These are phyloP conservation scores for Cerastis rubricosa DNA, from an alignment of 2,888 invertebrate species.

Conservation along the genomic window DNA sequence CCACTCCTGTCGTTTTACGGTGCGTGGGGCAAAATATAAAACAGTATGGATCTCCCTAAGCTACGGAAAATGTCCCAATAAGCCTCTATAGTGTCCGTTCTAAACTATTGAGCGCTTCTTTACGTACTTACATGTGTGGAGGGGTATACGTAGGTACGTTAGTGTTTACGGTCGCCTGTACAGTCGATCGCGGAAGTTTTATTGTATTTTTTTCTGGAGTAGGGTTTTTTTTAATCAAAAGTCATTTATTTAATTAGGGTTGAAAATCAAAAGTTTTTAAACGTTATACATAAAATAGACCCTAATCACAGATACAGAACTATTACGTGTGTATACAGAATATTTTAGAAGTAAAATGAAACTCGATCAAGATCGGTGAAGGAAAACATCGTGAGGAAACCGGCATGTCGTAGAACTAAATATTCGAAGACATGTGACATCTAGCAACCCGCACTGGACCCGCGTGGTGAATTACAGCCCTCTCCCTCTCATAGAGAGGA, in stretches of 20 bases:
- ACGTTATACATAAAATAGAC: neutral
- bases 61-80: slow-evolving; percentile 63
- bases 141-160: slow-evolving; percentile 59
- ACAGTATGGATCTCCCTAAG: slow-evolving; percentile 51
- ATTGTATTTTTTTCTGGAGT: neutral
- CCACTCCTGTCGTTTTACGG: slow-evolving; percentile 48
- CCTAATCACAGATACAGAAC: neutral
- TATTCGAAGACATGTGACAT: too few relatives aligned
- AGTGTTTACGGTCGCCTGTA: slow-evolving; percentile 69
- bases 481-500: too few relatives aligned
- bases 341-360: neutral
- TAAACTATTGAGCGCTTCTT: slow-evolving; percentile 64
- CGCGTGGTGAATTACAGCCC: too few relatives aligned
- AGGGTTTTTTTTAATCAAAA: neutral
- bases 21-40: slow-evolving; percentile 62
- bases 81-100: slow-evolving; percentile 59
- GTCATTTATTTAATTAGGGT: neutral
- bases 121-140: slow-evolving; percentile 48
- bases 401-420: too few relatives aligned
- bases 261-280: neutral
- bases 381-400: too few relatives aligned
- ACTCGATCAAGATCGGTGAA: too few relatives aligned
- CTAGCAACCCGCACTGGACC: too few relatives aligned
- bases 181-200: slow-evolving; percentile 36
- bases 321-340: neutral